phyloP scores from a whole-genome alignment of 2,888 invertebrate species.

The Himalopsyche tibetana region DNA sequence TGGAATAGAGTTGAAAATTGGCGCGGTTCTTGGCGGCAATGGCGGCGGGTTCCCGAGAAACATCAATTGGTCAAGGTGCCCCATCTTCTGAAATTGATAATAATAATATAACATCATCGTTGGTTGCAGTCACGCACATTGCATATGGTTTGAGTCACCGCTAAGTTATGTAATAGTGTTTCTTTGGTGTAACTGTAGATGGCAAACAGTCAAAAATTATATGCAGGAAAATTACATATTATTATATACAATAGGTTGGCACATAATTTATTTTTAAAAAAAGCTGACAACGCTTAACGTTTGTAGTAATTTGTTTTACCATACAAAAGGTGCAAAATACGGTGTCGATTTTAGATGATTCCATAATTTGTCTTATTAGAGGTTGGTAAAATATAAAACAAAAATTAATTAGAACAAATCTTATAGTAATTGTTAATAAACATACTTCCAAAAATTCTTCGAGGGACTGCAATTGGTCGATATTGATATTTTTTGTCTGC shows the following conservation, averaged over 20 bases:
- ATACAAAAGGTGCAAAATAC: too few species aligned
- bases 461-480: slow-evolving; percentile 74
- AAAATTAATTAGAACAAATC: not conserved
- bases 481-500: slow-evolving; percentile 81
- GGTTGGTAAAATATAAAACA: too few species aligned
- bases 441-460: slow-evolving; percentile 62
- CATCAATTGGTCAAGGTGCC: slow-evolving; percentile 71
- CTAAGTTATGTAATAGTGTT: not conserved
- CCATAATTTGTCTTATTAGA: too few species aligned
- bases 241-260: too few species aligned
- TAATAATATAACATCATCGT: not conserved
- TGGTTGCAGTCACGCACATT: too few species aligned
- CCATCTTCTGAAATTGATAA: slow-evolving; percentile 72
- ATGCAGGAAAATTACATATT: not conserved
- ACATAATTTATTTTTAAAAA: too few species aligned
- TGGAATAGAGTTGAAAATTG: slow-evolving; percentile 60
- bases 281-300: too few species aligned
- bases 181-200: not conserved
- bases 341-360: too few species aligned
- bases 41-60: slow-evolving; percentile 68
- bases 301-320: too few species aligned
- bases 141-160: slow-evolving; percentile 55
- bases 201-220: not conserved
- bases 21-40: slow-evolving; percentile 60
- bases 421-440: not conserved